Evolutionary conservation across 2,797 vertebrate species (phyloP).

Genomic region (Phrynocephalus vlangalii): DNA sequence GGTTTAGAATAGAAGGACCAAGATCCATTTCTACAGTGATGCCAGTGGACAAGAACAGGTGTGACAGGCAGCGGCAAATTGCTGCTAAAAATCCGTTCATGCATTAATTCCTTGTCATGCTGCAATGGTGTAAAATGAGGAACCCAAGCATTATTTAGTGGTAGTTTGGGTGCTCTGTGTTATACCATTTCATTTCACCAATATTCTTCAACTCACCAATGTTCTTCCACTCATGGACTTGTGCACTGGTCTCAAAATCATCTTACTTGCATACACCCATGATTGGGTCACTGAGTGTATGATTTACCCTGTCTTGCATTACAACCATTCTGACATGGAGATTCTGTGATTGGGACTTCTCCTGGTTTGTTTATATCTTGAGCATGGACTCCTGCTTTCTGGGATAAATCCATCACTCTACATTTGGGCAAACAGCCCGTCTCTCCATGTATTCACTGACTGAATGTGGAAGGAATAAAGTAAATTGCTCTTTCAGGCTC

Average conservation of each 20-base stretch:
- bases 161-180: no score
- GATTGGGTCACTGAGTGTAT: no score
- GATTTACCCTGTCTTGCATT: background rate
- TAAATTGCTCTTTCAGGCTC: background rate
- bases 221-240: background rate
- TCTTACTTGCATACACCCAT: background rate
- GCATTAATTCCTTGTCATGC: no score
- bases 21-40: no score
- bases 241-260: background rate
- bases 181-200: no score
- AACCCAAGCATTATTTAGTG: no score
- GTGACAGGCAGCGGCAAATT: no score
- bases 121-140: no score
- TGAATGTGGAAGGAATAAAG: background rate
- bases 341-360: background rate
- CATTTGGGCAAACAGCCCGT: background rate
- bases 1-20: background rate
- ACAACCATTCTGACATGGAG: no score
- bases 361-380: background rate
- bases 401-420: background rate
- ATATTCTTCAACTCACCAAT: background rate
- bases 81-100: no score
- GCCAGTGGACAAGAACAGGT: no score
- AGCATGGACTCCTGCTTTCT: background rate
- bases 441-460: background rate